A percentile compares a stretch with the other conserved stretches of the same genome.
These are phyloP conservation scores for Agonopterix arenella DNA, from an alignment of 2,888 invertebrate species.

Conservation along the genomic window DNA sequence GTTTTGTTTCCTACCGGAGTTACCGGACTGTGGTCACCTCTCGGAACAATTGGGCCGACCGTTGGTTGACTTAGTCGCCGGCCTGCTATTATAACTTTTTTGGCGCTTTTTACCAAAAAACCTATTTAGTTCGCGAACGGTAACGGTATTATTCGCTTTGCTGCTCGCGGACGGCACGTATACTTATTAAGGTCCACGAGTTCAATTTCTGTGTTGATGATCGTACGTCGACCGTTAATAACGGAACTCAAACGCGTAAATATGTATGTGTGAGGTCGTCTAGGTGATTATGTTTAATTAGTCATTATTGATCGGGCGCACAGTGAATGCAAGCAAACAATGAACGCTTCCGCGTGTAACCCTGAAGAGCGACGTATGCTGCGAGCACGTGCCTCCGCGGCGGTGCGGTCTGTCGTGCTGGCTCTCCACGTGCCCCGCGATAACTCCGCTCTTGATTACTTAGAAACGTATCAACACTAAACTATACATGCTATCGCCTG, in stretches of 20 bases:
- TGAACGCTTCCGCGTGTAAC: slow-evolving; percentile 23
- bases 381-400: slow-evolving; percentile 1
- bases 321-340: slow-evolving; percentile 11
- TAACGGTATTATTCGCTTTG: slow-evolving; percentile 61
- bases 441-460: slow-evolving; percentile 38
- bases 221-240: slow-evolving; percentile 35
- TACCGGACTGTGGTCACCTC: slow-evolving; percentile 24
- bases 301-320: neutral
- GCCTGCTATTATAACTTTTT: slow-evolving; percentile 58
- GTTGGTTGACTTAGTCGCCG: slow-evolving; percentile 59
- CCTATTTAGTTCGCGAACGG: slow-evolving; percentile 60
- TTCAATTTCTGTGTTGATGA: slow-evolving; percentile 32
- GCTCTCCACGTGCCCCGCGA: slow-evolving; percentile 36
- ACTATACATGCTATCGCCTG: slow-evolving; percentile 30
- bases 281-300: slow-evolving; percentile 3
- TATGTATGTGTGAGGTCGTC: slow-evolving; percentile 8
- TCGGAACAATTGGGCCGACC: slow-evolving; percentile 60
- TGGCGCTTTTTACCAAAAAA: slow-evolving; percentile 64
- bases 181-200: slow-evolving; percentile 57
- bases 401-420: slow-evolving; percentile 5
- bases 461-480: slow-evolving; percentile 34
- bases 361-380: slow-evolving; percentile 12
- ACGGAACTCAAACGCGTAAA: slow-evolving; percentile 21
- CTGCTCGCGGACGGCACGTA: slow-evolving; percentile 42
- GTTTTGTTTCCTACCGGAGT: slow-evolving; percentile 7